Conservation (phyloP, 2,888 invertebrate genomes). For the Cephus rjabovi region DNA sequence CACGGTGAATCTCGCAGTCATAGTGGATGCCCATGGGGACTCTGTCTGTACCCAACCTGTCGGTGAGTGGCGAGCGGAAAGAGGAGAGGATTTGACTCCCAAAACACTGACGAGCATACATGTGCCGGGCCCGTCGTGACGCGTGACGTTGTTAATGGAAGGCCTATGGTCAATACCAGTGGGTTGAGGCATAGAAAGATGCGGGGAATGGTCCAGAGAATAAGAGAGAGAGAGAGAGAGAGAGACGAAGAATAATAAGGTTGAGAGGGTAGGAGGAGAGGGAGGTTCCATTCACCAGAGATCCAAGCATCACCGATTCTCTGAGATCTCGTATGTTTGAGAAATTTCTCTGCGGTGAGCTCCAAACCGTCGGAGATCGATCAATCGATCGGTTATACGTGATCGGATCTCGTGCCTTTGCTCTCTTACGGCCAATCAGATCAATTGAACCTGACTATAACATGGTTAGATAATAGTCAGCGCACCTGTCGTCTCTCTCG, state of each 20-base stretch:
- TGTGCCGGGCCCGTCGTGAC: background rate
- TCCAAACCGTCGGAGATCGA: background rate
- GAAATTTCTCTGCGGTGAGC: slow-evolving; percentile 21
- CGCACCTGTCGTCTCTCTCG: background rate
- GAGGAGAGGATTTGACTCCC: background rate
- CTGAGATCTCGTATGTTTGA: slow-evolving; percentile 10
- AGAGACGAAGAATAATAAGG: slow-evolving; percentile 11
- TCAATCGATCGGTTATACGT: background rate
- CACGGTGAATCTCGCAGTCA: background rate
- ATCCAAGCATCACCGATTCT: slow-evolving; percentile 19
- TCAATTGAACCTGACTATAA: background rate
- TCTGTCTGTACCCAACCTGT: background rate
- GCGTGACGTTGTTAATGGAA: background rate
- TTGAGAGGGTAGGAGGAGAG: background rate
- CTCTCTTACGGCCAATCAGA: background rate
- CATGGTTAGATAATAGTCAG: background rate
- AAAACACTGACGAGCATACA: background rate
- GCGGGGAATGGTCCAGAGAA: background rate
- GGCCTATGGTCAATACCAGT: background rate
- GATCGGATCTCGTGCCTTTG: background rate
- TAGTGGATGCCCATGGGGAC: background rate
- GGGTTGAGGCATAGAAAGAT: background rate
- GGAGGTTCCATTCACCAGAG: slow-evolving; percentile 7
- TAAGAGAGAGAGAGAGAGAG: background rate
- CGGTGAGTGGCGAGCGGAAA: background rate